These are phyloP conservation scores for Geopemphigus sp. DNA, from an alignment of 1,140 invertebrate genomes.

Conservation along the genomic window DNA sequence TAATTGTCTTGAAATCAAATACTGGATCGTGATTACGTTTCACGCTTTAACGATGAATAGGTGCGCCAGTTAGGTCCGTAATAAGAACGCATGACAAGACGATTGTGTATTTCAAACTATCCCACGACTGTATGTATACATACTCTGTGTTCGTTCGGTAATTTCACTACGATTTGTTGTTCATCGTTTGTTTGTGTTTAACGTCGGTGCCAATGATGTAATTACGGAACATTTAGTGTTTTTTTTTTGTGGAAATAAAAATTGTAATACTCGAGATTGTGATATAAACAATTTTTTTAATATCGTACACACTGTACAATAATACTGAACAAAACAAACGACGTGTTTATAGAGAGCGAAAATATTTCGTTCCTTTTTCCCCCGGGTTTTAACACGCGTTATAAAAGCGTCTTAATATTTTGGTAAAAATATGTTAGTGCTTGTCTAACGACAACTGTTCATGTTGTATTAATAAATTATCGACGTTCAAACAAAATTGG, in stretches of 20 bases:
- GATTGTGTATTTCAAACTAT: constrained; percentile 14
- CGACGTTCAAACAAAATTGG: too few relatives aligned
- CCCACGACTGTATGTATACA: too few relatives aligned
- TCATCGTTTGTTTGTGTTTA: background rate
- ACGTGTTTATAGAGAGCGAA: too few relatives aligned
- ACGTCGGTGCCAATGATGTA: too few relatives aligned
- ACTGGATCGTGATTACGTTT: constrained; percentile 24
- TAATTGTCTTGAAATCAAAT: background rate
- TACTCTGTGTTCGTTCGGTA: background rate
- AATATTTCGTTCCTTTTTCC: too few relatives aligned
- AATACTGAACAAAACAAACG: too few relatives aligned
- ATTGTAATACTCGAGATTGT: background rate
- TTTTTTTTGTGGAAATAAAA: background rate
- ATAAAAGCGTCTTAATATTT: background rate
- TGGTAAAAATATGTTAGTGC: background rate
- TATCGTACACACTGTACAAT: too few relatives aligned
- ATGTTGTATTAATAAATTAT: too few relatives aligned
- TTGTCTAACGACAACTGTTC: too few relatives aligned
- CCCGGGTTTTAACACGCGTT: background rate
- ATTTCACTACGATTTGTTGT: background rate
- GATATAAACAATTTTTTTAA: too few relatives aligned
- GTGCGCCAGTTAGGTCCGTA: background rate
- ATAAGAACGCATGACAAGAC: background rate
- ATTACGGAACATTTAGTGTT: background rate
- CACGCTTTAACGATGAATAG: background rate